Base-by-base conservation (phyloP, 1,140 invertebrate genomes). In the Pseudachorutes palmiensis region DNA sequence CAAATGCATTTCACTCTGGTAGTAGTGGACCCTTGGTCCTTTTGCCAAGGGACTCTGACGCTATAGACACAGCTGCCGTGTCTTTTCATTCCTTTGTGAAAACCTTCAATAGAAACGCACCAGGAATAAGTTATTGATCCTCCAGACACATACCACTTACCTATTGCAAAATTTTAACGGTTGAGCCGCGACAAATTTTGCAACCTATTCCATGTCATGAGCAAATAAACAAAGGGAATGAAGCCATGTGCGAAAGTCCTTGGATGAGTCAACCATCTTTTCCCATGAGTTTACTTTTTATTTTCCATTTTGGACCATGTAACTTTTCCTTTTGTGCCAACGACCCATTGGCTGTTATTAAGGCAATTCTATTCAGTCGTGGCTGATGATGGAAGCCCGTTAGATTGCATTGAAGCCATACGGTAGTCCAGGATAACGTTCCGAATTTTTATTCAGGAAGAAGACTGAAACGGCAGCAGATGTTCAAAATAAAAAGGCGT, bases 401-500 rank as follows among this genome's bases (percentile, higher is more conserved):
- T 55, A 26, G 12, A 16, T 55, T 55, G 12, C 5, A 55, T 55
- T 55, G 51, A 55, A 55, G 51, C 51, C 51, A 55, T 55, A 55
- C 51, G 51, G 51, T 55, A 55, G 12, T 26, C 24, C 9, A 5
- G 12, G 9, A n/a, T n/a, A n/a, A n/a, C n/a, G n/a, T 55, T 55
- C 51, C 51, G 9, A 9, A 55, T 55, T 55, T 55, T 55, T 55
- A 55, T 55, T 55, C 51, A 55, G 14, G 51, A 19, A 14, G 51
- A 19, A 14, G 51, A 55, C 9, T 55, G 51, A 55, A 24, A 55
- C 12, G 24, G 36, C 36, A 55, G 51, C 51, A 55, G 51, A 55
- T 55, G 51, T 14, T 55, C 24, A 5, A 26, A 55, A 55, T 55
- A 55, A 55, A 55, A 55, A 55, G 51, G 51, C 51, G 51, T 55